Conservation (phyloP, 2,888 invertebrate species). For the Pyrocoelia pectoralis region DNA sequence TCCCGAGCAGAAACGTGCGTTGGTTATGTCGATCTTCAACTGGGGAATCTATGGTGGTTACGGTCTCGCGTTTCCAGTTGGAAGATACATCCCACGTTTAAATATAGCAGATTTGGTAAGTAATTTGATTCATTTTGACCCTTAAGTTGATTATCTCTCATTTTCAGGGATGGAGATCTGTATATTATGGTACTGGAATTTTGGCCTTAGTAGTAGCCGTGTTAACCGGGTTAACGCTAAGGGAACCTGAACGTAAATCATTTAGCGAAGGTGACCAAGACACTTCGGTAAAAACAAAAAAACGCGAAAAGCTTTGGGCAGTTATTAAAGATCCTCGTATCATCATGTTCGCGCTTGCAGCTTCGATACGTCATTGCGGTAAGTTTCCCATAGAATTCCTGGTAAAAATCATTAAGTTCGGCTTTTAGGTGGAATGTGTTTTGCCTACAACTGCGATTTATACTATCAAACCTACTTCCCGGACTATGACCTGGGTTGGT, state of each 20-base stretch:
- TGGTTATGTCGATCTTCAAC: constrained; percentile 92
- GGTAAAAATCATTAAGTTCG: not conserved
- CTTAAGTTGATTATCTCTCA: not conserved
- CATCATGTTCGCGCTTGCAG: constrained; percentile 82
- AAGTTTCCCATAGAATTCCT: constrained; percentile 41
- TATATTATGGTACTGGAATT: constrained; percentile 82
- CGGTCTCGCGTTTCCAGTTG: constrained; percentile 91
- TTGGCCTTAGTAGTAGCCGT: constrained; percentile 75
- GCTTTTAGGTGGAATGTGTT: constrained; percentile 81
- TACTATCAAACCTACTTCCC: constrained; percentile 90
- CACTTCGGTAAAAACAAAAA: constrained; percentile 55
- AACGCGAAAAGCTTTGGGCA: constrained; percentile 67
- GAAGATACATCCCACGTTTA: constrained; percentile 79
- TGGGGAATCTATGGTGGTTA: constrained; percentile 97
- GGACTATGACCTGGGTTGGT: constrained; percentile 89
- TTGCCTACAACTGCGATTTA: constrained; percentile 90
- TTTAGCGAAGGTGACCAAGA: constrained; percentile 69
- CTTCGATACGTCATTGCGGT: constrained; percentile 88
- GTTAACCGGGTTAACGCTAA: constrained; percentile 77
- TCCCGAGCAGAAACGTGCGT: constrained; percentile 80
- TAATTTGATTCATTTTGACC: constrained; percentile 31
- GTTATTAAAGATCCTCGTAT: constrained; percentile 81
- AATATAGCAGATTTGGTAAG: constrained; percentile 78
- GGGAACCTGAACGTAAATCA: constrained; percentile 78
- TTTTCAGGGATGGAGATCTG: constrained; percentile 79